phyloP scores from a whole-genome alignment of 2,888 invertebrate species.

The Ochropleura plecta region DNA sequence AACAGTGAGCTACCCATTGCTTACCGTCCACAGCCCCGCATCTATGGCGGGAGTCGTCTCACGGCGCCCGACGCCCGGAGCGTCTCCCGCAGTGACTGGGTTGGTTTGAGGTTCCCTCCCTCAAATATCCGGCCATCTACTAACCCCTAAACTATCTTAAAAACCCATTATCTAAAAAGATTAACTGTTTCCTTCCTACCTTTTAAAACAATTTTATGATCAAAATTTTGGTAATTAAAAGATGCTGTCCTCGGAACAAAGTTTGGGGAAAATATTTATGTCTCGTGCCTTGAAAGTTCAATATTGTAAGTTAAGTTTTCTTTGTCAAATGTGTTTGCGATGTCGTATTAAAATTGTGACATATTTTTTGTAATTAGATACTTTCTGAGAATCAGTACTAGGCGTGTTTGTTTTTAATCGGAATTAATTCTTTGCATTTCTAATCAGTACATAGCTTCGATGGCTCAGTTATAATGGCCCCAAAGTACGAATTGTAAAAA shows the following conservation, averaged over 20 bases:
- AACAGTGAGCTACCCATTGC: no score
- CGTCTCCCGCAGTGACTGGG: no score
- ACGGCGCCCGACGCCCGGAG: no score
- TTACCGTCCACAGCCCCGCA: no score
- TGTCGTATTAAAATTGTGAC: background rate
- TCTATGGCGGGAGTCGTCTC: no score
- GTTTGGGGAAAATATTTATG: slow-evolving; percentile 34
- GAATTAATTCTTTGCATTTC: background rate
- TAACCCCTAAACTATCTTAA: background rate
- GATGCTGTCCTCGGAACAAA: slow-evolving; percentile 10
- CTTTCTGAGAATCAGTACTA: background rate
- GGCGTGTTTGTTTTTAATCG: background rate
- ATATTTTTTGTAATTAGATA: background rate
- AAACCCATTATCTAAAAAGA: slow-evolving; percentile 25
- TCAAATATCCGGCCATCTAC: no score
- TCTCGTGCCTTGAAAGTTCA: slow-evolving; percentile 20
- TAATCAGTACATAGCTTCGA: no score
- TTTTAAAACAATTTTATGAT: slow-evolving; percentile 34
- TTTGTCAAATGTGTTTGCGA: background rate
- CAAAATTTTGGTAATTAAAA: slow-evolving; percentile 42
- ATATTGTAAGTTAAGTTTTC: slow-evolving; percentile 21
- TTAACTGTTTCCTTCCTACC: slow-evolving; percentile 16
- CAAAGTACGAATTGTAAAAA: no score
- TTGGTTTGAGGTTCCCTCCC: no score
- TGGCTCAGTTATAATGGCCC: no score